A percentile compares a stretch with the other conserved stretches of the same genome.
Conservation (phyloP, 2,113 vertebrate genomes). For the Ceyx cyanopectus region DNA sequence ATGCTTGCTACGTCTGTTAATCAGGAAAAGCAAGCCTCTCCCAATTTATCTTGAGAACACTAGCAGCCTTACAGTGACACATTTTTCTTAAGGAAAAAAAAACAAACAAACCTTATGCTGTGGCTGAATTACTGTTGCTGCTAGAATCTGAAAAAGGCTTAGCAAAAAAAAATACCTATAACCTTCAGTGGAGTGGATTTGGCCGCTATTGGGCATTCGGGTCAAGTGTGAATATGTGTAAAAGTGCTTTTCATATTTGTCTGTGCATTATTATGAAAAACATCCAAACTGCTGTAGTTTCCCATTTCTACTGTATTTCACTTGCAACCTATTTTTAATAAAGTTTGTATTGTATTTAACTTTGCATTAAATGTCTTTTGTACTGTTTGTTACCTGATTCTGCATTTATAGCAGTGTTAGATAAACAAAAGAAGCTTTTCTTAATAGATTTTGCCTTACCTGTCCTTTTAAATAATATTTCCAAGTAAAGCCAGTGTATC, state of each 20-base stretch:
- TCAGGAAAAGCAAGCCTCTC: slow-evolving; percentile 71
- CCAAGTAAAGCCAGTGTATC: not conserved
- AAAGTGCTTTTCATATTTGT: slow-evolving; percentile 76
- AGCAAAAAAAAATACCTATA: slow-evolving; percentile 51
- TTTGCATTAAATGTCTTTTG: slow-evolving; percentile 72
- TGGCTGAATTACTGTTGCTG: slow-evolving; percentile 63
- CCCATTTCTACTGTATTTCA: slow-evolving; percentile 86
- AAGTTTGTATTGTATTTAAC: slow-evolving; percentile 87
- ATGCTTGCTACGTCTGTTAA: slow-evolving; percentile 65
- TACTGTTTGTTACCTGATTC: slow-evolving; percentile 1
- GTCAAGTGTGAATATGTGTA: slow-evolving; percentile 75
- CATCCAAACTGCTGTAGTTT: slow-evolving; percentile 84
- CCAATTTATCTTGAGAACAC: slow-evolving; percentile 67
- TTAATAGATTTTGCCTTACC: not conserved
- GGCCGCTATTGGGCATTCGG: slow-evolving; percentile 65
- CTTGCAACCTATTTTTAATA: slow-evolving; percentile 88
- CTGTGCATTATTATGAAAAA: slow-evolving; percentile 73
- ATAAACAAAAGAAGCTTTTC: not conserved
- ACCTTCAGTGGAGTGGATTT: slow-evolving; percentile 58
- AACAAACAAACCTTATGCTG: not conserved
- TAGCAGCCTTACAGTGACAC: slow-evolving; percentile 62
- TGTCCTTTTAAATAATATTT: not conserved
- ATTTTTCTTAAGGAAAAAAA: slow-evolving; percentile 39
- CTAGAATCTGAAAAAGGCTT: slow-evolving; percentile 64
- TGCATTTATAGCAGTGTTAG: not conserved